Base-by-base conservation (phyloP, 2,888 invertebrate species). In the Sinelater perroti region DNA sequence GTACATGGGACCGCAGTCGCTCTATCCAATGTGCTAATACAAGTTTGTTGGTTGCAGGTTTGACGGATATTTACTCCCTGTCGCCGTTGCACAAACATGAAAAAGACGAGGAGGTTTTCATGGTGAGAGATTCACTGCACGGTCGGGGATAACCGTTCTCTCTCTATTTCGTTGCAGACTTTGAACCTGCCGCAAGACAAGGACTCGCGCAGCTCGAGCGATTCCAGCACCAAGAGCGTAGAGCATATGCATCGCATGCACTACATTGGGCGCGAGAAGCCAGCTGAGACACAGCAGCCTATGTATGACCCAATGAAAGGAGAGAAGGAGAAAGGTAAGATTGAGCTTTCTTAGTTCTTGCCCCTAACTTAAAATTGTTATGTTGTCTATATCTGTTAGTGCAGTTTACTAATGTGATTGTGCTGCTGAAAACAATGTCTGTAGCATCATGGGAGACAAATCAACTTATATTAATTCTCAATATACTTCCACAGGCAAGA, bases 41-140 rank as follows among this genome's bases (percentile, higher is more conserved):
- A n/a, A n/a, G n/a, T n/a, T n/a, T n/a, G 7, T 35, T 16, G 7
- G 10, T 36, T 36, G 1, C 74, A 92, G 92, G 89, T 82, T 84
- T 90, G 82, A 86, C 89, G 74, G 89, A 90, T 81, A 85, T 85
- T 72, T 87, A 86, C 83, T 86, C 87, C 61, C 82, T 85, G 72
- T 84, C 87, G 74, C 83, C 86, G 68, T 81, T 85, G 64, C 85
- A 84, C 75, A 85, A 86, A 83, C 83, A 85, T 80, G 85, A 86
- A 78, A 84, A 85, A 84, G 95, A 95, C 77, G 95, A 95, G 75
- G 94, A 95, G 76, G 95, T 96, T 69, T 96, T 96, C 81, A 94
- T 95, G 92, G 95, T 95, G 79, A 82, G 82, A n/a, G n/a, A n/a
- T n/a, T n/a, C n/a, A n/a, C n/a, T n/a, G n/a, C n/a, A n/a, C n/a